phyloP scores from a whole-genome alignment of 1,140 invertebrate genomes.

The Musca vetustissima region DNA sequence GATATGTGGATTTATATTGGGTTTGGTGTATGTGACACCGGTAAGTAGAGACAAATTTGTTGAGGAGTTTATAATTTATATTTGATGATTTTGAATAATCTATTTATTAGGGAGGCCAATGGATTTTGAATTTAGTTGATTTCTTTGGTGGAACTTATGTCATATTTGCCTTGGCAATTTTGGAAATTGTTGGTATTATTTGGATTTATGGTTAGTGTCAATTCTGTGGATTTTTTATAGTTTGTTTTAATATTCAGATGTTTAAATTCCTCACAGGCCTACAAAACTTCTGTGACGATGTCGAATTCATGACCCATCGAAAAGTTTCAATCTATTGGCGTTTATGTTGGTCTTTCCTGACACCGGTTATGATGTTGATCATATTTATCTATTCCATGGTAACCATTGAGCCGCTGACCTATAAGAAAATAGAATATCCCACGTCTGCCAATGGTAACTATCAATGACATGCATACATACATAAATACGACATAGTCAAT shows the following conservation, averaged over 20 bases:
- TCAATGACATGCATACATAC: not conserved
- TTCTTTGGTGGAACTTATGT: slow-evolving; percentile 82
- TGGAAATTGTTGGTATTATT: slow-evolving; percentile 70
- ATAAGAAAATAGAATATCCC: slow-evolving; percentile 57
- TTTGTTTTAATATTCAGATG: too few species aligned
- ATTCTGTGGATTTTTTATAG: not conserved
- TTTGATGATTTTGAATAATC: too few species aligned
- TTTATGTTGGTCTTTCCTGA: slow-evolving; percentile 78
- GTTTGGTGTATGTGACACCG: slow-evolving; percentile 75
- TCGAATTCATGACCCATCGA: slow-evolving; percentile 76
- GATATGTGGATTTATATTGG: slow-evolving; percentile 65
- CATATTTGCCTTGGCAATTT: slow-evolving; percentile 72
- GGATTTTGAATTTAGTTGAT: slow-evolving; percentile 81
- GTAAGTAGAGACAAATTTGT: slow-evolving; percentile 57
- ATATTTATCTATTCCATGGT: slow-evolving; percentile 69
- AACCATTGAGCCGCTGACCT: slow-evolving; percentile 60
- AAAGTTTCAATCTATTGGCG: slow-evolving; percentile 76
- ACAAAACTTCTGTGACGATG: slow-evolving; percentile 71
- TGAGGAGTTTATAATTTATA: too few species aligned
- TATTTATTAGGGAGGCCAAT: slow-evolving; percentile 76
- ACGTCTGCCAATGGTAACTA: slow-evolving; percentile 50
- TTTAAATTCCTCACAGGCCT: slow-evolving; percentile 56
- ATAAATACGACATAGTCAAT: too few species aligned
- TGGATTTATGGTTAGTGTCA: slow-evolving; percentile 75
- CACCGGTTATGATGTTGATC: slow-evolving; percentile 68